Base-by-base conservation (phyloP, 2,888 invertebrate species). In the Gerris lacustris region DNA sequence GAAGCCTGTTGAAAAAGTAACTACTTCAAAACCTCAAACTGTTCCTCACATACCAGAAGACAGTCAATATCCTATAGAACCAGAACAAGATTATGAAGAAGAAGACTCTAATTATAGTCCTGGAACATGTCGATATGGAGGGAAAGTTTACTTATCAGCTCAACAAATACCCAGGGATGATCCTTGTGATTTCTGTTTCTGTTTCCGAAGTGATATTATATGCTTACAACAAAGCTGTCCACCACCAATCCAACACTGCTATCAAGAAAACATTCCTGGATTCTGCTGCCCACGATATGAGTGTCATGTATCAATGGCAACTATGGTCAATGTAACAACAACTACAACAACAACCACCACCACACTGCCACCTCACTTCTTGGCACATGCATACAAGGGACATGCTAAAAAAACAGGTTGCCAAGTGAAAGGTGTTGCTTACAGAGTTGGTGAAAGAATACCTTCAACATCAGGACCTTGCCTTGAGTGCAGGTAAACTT, bases 131-230 rank as follows among this genome's bases (percentile, higher is more conserved):
- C 86, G 94, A 77, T 95, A 94, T 77, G 92, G 93, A 72, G 94
- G 94, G 77, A 93, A 93, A 82, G 88, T 94, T 67, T 95, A 93
- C 80, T 92, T 94, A 64, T 94, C 94, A 2, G 95, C 95, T 1
- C 94, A 95, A 82, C 95, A 96, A 82, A 94, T 96, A 78, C 94
- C 94, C 63, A 85, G 95, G 76, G 93, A 94, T 77, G 94, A 96
- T 83, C 94, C 95, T 44, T 96, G 95, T 80, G 94, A 95, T 80
- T 96, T 95, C 84, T 96, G 95, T 82, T 95, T 96, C 88, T 96
- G 95, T 84, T 96, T 95, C 85, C 87, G 95, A 81, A 93, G 94
- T 80, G 94, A 95, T 79, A 95, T 96, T 77, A 95, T 96, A 78
- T 96, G 95, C 77, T 83, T 95, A 75, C 94, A 95, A 82, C 95